Conservation (phyloP, 2,113 vertebrate genomes). For the Prunella fulvescens region DNA sequence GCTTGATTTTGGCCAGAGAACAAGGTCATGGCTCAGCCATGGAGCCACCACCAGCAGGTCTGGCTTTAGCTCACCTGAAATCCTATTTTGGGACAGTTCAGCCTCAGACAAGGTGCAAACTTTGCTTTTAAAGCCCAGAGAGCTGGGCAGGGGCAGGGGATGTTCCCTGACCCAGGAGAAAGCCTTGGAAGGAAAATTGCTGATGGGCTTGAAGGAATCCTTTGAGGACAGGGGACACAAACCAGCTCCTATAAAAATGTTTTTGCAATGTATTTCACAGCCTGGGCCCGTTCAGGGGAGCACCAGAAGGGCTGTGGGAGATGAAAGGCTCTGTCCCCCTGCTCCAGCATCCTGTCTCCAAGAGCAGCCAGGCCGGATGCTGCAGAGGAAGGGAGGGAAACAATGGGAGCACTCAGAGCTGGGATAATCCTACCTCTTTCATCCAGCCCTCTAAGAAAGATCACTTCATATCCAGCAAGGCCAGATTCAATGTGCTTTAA, state of each 20-base stretch:
- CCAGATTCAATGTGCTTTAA: background rate
- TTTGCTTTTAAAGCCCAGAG: background rate
- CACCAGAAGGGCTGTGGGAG: background rate
- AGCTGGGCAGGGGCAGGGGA: background rate
- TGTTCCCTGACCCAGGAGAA: background rate
- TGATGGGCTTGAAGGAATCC: background rate
- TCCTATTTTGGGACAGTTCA: background rate
- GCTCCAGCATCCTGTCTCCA: constrained; percentile 3
- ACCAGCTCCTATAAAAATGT: background rate
- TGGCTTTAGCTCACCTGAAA: background rate
- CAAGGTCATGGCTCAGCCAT: background rate
- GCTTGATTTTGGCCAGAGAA: background rate
- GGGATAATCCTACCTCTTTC: constrained; percentile 2
- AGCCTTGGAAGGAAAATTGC: background rate
- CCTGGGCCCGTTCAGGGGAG: background rate
- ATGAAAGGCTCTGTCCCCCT: background rate
- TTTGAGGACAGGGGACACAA: background rate
- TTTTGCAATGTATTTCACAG: background rate
- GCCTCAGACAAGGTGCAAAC: background rate
- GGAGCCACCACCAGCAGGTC: background rate
- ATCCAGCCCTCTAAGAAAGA: constrained; percentile 34
- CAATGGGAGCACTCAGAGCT: background rate
- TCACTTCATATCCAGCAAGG: constrained; percentile 1
- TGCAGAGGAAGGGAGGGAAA: background rate
- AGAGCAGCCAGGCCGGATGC: constrained; percentile 7